phyloP scores from a whole-genome alignment of 2,888 invertebrate species.

The Drosophila borealis region DNA sequence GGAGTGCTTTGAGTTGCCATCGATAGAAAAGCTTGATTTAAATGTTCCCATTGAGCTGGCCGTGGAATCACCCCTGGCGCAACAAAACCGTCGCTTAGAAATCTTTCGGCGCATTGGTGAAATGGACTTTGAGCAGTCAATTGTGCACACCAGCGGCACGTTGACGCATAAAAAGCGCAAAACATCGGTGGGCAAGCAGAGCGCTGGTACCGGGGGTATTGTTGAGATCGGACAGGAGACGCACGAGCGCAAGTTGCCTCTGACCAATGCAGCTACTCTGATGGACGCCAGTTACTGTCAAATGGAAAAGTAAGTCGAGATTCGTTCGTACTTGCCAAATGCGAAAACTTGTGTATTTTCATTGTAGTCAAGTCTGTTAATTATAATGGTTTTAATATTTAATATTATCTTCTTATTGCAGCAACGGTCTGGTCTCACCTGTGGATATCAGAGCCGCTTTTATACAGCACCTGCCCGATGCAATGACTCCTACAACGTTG shows the following conservation, averaged over 20 bases:
- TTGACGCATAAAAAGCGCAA: slow-evolving; percentile 50
- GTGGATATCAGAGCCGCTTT: slow-evolving; percentile 67
- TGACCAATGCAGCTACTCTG: slow-evolving; percentile 83
- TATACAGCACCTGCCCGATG: slow-evolving; percentile 85
- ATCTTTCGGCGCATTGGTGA: slow-evolving; percentile 90
- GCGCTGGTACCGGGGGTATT: slow-evolving; percentile 63
- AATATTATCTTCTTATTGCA: slow-evolving; percentile 10
- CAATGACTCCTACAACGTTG: slow-evolving; percentile 88
- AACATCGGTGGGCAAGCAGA: slow-evolving; percentile 13
- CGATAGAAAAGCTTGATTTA: slow-evolving; percentile 86
- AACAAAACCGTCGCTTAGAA: slow-evolving; percentile 86
- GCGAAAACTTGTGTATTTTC: not conserved
- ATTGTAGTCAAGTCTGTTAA: not conserved
- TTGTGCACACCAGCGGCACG: slow-evolving; percentile 87
- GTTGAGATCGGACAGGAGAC: slow-evolving; percentile 83
- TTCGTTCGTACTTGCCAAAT: no score
- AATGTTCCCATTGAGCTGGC: slow-evolving; percentile 85
- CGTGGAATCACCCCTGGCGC: slow-evolving; percentile 81
- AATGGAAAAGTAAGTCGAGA: slow-evolving; percentile 57
- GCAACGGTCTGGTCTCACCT: slow-evolving; percentile 65
- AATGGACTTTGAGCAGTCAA: slow-evolving; percentile 90
- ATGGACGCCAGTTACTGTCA: slow-evolving; percentile 86
- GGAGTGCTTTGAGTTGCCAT: slow-evolving; percentile 91
- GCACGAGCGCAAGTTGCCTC: slow-evolving; percentile 38
- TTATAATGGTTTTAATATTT: not conserved